Evolutionary conservation across 2,797 vertebrate genomes (phyloP), one percentile per base, ranked within the genome.

Genomic region (Limnodromus scolopaceus): DNA sequence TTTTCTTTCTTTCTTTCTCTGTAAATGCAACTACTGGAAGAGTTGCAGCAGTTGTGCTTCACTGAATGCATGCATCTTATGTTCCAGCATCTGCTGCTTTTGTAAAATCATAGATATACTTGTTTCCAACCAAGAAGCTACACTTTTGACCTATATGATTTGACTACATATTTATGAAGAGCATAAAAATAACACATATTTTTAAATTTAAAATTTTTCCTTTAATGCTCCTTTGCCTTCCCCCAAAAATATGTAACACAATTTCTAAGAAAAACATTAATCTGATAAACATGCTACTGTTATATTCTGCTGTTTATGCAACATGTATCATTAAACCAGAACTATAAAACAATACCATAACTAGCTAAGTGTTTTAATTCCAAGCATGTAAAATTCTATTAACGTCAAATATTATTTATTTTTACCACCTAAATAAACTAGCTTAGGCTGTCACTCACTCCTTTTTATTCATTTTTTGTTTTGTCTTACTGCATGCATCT

Each of bases 381-480:
- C 75, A 92, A 87, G 81, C 77, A 96, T 86, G 95, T 66, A 97
- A 90, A 96, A 96, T 46, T 82, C 88, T 92, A 97, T 71, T 96
- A 96, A 95, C 6, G 22, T 63, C 94, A 93, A 94, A 96, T 82
- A 95, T 95, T 96, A 97, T 96, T 98, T 97, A 88, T 96, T 97
- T 97, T 97, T 97, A 91, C 89, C 87, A 93, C 83, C 92, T 93
- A 98, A 98, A 98, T 97, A 98, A 97, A 98, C 81, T 92, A 96
- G 77, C 89, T 97, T 79, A 91, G 66, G 76, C 86, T 98, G 97
- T 98, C 98, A 98, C 94, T 98, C 96, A 97, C 63, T 93, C 77
- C 89, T 95, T 94, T 96, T 94, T 96, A 97, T 97, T 97, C 92
- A 92, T 94, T 96, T 97, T 97, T 98, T 97, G 97, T 98, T 98